Evolutionary conservation across 1,140 invertebrate species (phyloP).

Genomic region (Drosophila sucinea): DNA sequence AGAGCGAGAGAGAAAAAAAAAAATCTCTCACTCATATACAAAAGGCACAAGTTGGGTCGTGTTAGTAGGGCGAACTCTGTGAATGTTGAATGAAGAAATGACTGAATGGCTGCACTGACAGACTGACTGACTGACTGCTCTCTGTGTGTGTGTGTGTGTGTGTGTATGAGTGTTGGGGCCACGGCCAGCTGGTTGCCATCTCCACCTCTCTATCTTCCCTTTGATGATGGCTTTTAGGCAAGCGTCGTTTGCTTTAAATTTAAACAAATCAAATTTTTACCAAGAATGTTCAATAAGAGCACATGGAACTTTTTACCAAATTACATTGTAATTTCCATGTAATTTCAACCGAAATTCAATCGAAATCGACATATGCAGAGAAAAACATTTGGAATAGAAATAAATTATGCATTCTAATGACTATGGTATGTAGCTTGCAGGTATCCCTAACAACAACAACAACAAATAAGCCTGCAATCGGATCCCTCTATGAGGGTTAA

Average conservation of each 20-base stretch:
- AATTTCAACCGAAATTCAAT: background rate
- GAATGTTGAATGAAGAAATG: conserved; percentile 56
- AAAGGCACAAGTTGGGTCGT: conserved; percentile 27
- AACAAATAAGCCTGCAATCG: too few relatives aligned
- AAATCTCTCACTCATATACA: conserved; percentile 11
- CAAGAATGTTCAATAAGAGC: background rate
- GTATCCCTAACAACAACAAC: too few relatives aligned
- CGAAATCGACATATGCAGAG: background rate
- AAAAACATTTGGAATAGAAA: background rate
- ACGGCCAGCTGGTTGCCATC: conserved; percentile 37
- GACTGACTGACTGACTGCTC: conserved; percentile 38
- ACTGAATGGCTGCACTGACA: conserved; percentile 52
- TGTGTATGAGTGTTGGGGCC: conserved; percentile 33
- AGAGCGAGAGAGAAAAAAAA: background rate
- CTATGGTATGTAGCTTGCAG: too few relatives aligned
- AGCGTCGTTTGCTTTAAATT: conserved; percentile 46
- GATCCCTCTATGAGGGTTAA: too few relatives aligned
- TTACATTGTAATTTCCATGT: background rate
- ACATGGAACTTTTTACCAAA: background rate
- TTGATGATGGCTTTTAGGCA: conserved; percentile 26
- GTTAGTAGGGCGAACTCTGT: conserved; percentile 48
- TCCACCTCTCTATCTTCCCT: background rate
- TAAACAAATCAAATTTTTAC: conserved; percentile 22
- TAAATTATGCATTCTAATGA: background rate
- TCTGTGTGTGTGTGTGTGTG: conserved; percentile 7